Evolutionary conservation across 64 coral and sea anemone genomes (phyloP), one percentile per base, ranked within the genome.

Genomic region (Hydrozoanthus tunicans): DNA sequence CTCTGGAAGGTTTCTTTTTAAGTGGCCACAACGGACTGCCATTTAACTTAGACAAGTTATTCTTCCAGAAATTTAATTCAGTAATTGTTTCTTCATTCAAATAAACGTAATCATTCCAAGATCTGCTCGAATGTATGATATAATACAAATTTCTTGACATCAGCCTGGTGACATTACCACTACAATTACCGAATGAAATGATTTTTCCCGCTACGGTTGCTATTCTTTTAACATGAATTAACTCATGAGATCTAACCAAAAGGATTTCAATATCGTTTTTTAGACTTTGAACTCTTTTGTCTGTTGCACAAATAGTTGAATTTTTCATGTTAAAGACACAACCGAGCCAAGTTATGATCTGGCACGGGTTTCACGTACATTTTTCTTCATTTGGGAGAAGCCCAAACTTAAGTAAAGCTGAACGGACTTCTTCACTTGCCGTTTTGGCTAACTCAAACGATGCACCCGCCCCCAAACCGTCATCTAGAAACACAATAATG

Each of bases 341-440:
- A 4, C 71, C 53, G 51, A 58, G 7, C 66, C 66, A 94, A 15
- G 51, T 9, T 76, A 90, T 90, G 55, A 10, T 57, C 78, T 90
- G 92, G 17, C 23, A 7, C 7, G 85, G 93, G 6, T 90, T 80
- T 79, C 93, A 94, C 17, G 32, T 24, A 51, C 88, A 94, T 90
- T 94, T 94, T 43, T 43, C 62, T 20, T 90, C 88, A 60, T 90
- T 85, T 6, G 93, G 75, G 1, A 93, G 57, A 43, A 43, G 2
- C 32, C 32, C 85, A 56, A 90, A 64, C 53, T 64, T 78, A 6
- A 90, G 55, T 57, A 90, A 79, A n/a, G 89, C 92, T 58, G 84
- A 13, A 14, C 83, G 92, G 1, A 82, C 24, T 62, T 90, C 67
- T 8, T 70, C 5, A 27, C 83, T 89, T 5, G 66, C 52, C 56